These are phyloP conservation scores for Eospalax fontanierii DNA, from an alignment of 2,797 vertebrate genomes.

Conservation along the genomic window DNA sequence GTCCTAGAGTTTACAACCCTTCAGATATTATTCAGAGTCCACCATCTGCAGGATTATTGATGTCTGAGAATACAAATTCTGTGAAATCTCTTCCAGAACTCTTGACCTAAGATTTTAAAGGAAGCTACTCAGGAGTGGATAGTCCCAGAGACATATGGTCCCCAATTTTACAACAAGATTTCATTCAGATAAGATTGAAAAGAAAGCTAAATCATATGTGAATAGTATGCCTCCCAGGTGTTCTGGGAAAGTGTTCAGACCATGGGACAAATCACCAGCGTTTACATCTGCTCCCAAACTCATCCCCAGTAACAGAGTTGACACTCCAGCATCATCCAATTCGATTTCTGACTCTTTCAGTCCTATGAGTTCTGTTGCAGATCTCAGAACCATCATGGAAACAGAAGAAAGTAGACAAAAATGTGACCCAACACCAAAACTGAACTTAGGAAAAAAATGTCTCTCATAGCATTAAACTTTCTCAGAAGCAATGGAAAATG, in stretches of 20 bases:
- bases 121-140: conserved; percentile 94
- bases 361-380: no score
- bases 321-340: no score
- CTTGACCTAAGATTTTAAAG: conserved; percentile 97
- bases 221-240: conserved; percentile 85
- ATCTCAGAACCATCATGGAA: no score
- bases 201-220: conserved; percentile 89
- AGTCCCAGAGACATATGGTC: conserved; percentile 97
- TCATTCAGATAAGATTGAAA: conserved; percentile 91
- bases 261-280: no score
- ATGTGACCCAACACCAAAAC: conserved; percentile 90
- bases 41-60: conserved; percentile 93
- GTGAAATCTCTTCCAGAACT: conserved; percentile 97
- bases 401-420: no score
- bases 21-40: conserved; percentile 97
- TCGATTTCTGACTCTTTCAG: no score
- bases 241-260: no score
- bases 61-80: conserved; percentile 94
- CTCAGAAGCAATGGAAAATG: conserved; percentile 99
- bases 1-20: conserved; percentile 97
- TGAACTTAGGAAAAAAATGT: conserved; percentile 91
- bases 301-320: no score
- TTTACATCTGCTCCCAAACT: no score
- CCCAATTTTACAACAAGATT: conserved; percentile 92
- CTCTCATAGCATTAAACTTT: conserved; percentile 93